Base-by-base conservation (phyloP, 35 echinoderm and acorn worm genomes). In the Diadema setosum region DNA sequence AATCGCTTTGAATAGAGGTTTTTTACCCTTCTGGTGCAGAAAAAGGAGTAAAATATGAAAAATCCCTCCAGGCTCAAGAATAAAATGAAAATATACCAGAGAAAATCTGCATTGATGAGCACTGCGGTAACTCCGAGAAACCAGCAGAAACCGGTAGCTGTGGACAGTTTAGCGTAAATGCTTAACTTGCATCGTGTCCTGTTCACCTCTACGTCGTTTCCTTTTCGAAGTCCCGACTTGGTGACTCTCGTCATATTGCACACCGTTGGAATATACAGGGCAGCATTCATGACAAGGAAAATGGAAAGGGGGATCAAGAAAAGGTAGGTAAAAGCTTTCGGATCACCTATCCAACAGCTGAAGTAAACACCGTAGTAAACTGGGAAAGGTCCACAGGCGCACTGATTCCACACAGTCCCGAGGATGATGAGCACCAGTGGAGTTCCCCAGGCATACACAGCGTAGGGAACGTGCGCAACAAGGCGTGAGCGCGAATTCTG, bases 291-390 rank as follows among this genome's bases (percentile, higher is more conserved):
- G 2, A 85, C 34, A 16, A 91, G 35, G 39, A 91, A 82, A 4
- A 87, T 16, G 5, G 58, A 58, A 12, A 88, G 42, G 18, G 95
- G 94, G 15, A 97, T 43, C 1, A 81, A 81, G 42, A 97, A 93
- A 16, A 93, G 76, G 37, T 82, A 57, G 1, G 90, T 27, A 24
- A 87, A 97, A 0, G 91, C 87, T 24, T 45, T 11, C 0, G 95
- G 87, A 46, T 94, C 88, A 4, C 87, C 85, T 18, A 97, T 93
- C 91, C 91, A 94, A 81, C 95, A 97, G n/a, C 81, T 90, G 15
- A 76, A 82, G 36, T 97, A 85, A 0, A 40, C 29, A 29, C 95
- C 95, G 50, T 97, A 97, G 58, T 88, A 84, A 5, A 97, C 57
- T 2, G 87, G 57, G 11, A 97, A 84, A 1, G 67, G 55, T 17